phyloP scores from a whole-genome alignment of 2,797 vertebrate genomes.

The Crenuchus spilurus region DNA sequence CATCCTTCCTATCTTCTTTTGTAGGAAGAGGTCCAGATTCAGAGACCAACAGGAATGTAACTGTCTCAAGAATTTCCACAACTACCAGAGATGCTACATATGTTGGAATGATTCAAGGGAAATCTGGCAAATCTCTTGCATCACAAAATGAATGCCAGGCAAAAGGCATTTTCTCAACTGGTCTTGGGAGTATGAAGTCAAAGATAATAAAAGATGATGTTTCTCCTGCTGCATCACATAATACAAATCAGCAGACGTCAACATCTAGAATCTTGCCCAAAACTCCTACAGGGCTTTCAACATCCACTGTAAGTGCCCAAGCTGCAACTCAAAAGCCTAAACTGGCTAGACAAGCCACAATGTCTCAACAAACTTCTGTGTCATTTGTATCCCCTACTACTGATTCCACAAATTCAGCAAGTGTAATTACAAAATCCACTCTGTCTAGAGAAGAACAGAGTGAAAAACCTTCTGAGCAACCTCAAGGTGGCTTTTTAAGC shows the following conservation, averaged over 20 bases:
- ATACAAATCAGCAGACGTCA: conserved; percentile 48
- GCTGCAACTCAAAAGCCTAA: conserved; percentile 68
- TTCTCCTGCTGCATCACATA: conserved; percentile 53
- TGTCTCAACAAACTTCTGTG: conserved; percentile 66
- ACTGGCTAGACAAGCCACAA: conserved; percentile 72
- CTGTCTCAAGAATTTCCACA: conserved; percentile 6
- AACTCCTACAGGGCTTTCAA: conserved; percentile 58
- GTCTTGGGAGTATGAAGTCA: conserved; percentile 76
- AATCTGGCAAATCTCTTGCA: conserved; percentile 8
- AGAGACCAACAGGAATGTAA: conserved; percentile 63
- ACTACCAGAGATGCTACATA: conserved; percentile 36
- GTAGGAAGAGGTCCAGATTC: conserved; percentile 77
- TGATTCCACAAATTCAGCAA: conserved; percentile 74
- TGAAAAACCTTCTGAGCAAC: conserved; percentile 69
- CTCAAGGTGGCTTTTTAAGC: conserved; percentile 81
- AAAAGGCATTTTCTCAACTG: conserved; percentile 69
- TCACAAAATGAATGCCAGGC: conserved; percentile 58
- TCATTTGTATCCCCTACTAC: conserved; percentile 49
- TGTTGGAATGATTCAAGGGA: conserved; percentile 43
- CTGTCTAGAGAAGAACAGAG: conserved; percentile 55
- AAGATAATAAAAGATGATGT: conserved; percentile 75
- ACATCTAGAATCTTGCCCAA: conserved; percentile 68
- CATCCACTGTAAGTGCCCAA: conserved; percentile 52
- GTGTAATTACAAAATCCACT: conserved; percentile 65
- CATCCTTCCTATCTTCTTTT: conserved; percentile 85